These are phyloP conservation scores for Axea sp. DNA, from an alignment of 2,888 invertebrate genomes.

Conservation along the genomic window DNA sequence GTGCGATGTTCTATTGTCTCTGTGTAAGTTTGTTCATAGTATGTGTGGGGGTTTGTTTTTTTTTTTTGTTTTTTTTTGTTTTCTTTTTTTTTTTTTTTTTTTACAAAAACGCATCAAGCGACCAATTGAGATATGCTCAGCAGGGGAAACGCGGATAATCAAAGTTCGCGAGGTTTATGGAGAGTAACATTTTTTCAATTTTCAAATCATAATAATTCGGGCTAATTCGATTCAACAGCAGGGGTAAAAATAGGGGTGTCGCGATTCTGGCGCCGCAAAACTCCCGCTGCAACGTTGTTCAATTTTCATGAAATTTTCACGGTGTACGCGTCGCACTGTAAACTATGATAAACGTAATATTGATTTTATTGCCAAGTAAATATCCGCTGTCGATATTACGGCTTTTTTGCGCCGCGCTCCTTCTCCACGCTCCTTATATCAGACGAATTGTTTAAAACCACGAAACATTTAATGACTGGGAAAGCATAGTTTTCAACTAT, in stretches of 20 bases:
- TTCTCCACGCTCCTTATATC: constrained; percentile 41
- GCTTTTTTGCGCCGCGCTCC: constrained; percentile 25
- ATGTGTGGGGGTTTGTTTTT: too few relatives aligned
- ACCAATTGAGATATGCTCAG: constrained; percentile 18
- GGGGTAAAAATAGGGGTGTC: not conserved
- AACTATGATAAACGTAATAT: constrained; percentile 34
- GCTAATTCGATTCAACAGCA: too few relatives aligned
- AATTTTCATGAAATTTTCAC: constrained; percentile 16
- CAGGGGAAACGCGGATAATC: too few relatives aligned
- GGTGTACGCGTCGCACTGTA: constrained; percentile 11
- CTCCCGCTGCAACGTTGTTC: constrained; percentile 3
- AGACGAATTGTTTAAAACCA: constrained; percentile 41
- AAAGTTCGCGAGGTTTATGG: too few relatives aligned
- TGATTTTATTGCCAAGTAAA: constrained; percentile 44
- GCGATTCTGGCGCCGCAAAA: not conserved
- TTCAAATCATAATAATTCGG: not conserved
- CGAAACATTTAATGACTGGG: constrained; percentile 56
- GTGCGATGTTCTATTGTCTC: too few relatives aligned
- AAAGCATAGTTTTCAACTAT: constrained; percentile 55
- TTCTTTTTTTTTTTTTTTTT: too few relatives aligned
- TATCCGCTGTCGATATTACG: constrained; percentile 35
- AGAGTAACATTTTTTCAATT: not conserved
- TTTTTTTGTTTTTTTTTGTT: too few relatives aligned
- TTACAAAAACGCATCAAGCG: constrained; percentile 11
- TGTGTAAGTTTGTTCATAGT: too few relatives aligned